Conservation (phyloP, 2,797 vertebrate genomes). For the Toxotes lorentzi region DNA sequence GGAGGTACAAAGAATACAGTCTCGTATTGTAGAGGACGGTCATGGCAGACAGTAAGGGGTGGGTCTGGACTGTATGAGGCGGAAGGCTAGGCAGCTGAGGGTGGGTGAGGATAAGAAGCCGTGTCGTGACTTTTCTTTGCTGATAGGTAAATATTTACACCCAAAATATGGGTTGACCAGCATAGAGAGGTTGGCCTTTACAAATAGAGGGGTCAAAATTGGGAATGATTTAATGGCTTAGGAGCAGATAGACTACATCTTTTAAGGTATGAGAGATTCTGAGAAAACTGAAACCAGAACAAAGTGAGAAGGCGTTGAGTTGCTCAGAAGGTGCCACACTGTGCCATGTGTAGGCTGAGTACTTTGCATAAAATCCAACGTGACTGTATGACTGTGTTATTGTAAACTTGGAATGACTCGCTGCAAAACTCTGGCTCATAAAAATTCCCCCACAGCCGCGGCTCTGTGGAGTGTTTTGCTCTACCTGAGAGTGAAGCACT, state of each 20-base stretch:
- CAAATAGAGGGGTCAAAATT: neutral
- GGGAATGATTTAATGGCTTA: neutral
- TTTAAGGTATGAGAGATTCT: neutral
- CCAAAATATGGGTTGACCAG: neutral
- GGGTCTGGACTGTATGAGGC: conserved; percentile 79
- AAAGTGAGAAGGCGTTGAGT: conserved; percentile 50
- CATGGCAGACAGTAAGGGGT: conserved; percentile 82
- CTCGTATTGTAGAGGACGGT: conserved; percentile 82
- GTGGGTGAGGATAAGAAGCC: conserved; percentile 64
- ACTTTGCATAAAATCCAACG: conserved; percentile 53
- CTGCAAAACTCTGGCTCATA: neutral
- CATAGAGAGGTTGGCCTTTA: neutral
- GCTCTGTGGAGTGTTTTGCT: neutral
- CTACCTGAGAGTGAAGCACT: neutral
- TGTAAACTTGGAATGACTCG: conserved; percentile 23
- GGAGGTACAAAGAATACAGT: conserved; percentile 86
- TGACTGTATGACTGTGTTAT: conserved; percentile 42
- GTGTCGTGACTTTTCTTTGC: conserved; percentile 75
- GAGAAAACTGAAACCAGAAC: conserved; percentile 20
- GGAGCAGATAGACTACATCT: neutral
- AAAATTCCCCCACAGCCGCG: neutral
- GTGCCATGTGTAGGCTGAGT: conserved; percentile 57
- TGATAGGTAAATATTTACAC: conserved; percentile 51
- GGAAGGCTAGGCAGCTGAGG: conserved; percentile 65
- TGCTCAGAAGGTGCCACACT: conserved; percentile 39